Evolutionary conservation across 2,113 vertebrate genomes (phyloP).

Genomic region (Hydropotes inermis): DNA sequence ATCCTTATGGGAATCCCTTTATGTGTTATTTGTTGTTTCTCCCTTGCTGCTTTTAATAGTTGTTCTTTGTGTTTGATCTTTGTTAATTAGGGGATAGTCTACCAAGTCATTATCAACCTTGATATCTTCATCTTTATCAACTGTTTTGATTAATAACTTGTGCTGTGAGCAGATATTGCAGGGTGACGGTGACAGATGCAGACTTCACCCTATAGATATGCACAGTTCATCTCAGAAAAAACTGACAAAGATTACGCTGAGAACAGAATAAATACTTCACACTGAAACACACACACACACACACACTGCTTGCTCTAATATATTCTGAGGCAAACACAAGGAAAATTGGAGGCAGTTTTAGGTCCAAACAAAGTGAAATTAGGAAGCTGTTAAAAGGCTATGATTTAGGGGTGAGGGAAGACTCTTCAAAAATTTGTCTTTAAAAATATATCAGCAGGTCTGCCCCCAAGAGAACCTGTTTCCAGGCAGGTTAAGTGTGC

Average conservation of each 20-base stretch:
- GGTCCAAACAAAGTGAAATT: background rate
- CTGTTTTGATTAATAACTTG: background rate
- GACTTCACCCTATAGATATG: background rate
- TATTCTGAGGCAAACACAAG: background rate
- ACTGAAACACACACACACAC: background rate
- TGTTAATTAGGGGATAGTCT: background rate
- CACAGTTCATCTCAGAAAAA: background rate
- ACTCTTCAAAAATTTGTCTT: background rate
- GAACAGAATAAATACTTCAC: background rate
- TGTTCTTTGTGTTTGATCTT: too few species aligned
- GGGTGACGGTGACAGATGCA: background rate
- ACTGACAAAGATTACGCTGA: background rate
- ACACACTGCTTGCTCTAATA: background rate
- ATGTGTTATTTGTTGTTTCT: too few species aligned
- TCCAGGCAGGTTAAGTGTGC: background rate
- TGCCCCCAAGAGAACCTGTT: background rate
- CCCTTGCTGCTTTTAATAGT: too few species aligned
- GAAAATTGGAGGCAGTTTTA: background rate
- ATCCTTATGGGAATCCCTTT: too few species aligned
- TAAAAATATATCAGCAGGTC: background rate
- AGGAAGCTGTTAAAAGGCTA: background rate
- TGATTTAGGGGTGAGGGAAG: fast-evolving
- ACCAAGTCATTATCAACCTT: background rate
- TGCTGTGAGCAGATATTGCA: background rate
- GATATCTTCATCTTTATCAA: background rate